A percentile compares a stretch with the other conserved stretches of the same genome.
phyloP scores from a whole-genome alignment of 2,113 vertebrate genomes.

The Cephalopterus ornatus region DNA sequence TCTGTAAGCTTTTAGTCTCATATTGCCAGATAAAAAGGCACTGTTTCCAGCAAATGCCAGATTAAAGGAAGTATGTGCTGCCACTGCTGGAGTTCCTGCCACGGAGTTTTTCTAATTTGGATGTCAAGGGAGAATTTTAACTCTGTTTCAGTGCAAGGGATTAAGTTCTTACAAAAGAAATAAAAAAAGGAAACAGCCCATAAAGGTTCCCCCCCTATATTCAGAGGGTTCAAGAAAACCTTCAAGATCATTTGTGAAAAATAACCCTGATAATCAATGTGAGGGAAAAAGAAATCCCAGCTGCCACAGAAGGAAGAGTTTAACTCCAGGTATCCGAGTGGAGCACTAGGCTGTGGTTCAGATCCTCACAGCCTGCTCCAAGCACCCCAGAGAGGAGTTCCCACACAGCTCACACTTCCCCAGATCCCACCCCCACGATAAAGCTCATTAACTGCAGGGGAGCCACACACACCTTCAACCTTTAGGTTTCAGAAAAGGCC shows the following conservation, averaged over 20 bases:
- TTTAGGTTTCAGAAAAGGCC: not conserved
- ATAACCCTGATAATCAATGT: not conserved
- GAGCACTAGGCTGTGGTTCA: not conserved
- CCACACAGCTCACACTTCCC: not conserved
- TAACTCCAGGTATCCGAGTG: not conserved
- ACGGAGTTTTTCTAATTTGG: not conserved
- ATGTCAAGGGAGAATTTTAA: slow-evolving; percentile 2
- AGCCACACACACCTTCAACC: not conserved
- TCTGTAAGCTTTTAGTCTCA: slow-evolving; percentile 48
- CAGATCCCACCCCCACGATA: not conserved
- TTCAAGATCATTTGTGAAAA: not conserved
- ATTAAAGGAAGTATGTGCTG: slow-evolving; percentile 33
- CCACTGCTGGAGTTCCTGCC: not conserved
- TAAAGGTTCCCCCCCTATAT: not conserved
- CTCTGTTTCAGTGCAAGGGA: not conserved
- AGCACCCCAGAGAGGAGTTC: not conserved
- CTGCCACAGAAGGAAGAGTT: not conserved
- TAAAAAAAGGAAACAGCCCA: not conserved
- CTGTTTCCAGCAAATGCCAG: slow-evolving; percentile 47
- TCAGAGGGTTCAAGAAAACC: not conserved
- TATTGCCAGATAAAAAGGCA: slow-evolving; percentile 55
- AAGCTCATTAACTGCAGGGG: not conserved
- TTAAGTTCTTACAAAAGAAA: not conserved
- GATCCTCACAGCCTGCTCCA: not conserved
- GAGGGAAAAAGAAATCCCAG: not conserved